Conservation (phyloP, 2,888 invertebrate species). For the Sarcophaga caerulescens region DNA sequence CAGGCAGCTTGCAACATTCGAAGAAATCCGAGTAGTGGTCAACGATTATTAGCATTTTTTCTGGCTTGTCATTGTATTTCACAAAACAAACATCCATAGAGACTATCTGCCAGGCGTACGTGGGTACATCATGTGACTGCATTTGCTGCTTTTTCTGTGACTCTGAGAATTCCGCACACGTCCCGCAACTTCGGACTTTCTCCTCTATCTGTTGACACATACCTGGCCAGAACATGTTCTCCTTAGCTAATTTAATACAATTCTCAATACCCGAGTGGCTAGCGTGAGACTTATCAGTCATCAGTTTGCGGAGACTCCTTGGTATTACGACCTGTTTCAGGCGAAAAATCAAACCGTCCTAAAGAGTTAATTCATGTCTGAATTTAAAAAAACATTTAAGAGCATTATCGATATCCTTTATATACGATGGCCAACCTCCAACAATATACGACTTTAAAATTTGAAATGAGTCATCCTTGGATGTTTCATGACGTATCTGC, state of each 20-base stretch:
- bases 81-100: constrained; percentile 20
- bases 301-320: no score
- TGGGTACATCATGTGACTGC: constrained; percentile 7
- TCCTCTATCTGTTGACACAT: background rate
- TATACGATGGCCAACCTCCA: constrained; percentile 4
- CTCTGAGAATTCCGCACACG: constrained; percentile 4
- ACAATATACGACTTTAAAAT: constrained; percentile 9
- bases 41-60: constrained; percentile 5
- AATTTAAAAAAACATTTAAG: constrained; percentile 37
- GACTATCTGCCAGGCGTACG: constrained; percentile 13
- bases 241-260: background rate
- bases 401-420: background rate
- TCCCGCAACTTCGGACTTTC: constrained; percentile 17
- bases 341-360: constrained; percentile 15
- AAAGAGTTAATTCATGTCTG: constrained; percentile 4
- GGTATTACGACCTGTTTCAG: constrained; percentile 7
- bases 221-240: constrained; percentile 1
- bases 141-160: constrained; percentile 24
- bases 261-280: constrained; percentile 32
- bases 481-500: background rate
- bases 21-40: constrained; percentile 21
- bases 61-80: background rate
- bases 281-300: background rate
- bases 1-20: background rate
- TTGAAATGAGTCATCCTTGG: background rate